Evolutionary conservation across 2,797 vertebrate species (phyloP).

Genomic region (Sphenodon punctatus): DNA sequence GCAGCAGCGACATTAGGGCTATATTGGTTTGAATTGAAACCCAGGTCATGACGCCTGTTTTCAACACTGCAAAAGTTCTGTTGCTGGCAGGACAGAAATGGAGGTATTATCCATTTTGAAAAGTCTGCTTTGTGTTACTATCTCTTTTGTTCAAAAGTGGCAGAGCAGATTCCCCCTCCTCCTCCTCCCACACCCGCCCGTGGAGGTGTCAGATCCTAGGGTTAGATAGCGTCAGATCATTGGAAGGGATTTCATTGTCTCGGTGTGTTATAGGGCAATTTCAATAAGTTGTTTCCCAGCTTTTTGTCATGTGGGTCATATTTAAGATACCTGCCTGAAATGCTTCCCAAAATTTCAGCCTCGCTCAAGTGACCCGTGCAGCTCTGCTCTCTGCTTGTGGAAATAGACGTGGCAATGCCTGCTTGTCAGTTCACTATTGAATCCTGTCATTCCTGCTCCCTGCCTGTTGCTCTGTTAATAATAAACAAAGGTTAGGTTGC

Average conservation of each 20-base stretch:
- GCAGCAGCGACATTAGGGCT: no score
- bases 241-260: background rate
- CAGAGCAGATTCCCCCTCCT: background rate
- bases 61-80: no score
- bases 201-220: no score
- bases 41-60: no score
- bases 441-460: fast-evolving
- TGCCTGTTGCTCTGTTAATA: background rate
- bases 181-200: no score
- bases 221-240: background rate
- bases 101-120: background rate
- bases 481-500: background rate
- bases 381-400: fast-evolving
- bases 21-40: no score
- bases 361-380: background rate
- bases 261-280: background rate
- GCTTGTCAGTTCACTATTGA: background rate
- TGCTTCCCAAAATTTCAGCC: background rate
- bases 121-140: background rate
- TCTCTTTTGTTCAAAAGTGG: background rate
- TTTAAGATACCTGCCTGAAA: background rate
- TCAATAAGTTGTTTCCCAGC: background rate
- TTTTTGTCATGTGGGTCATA: background rate
- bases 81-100: background rate
- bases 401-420: background rate